A percentile compares a stretch with the other conserved stretches of the same genome.
phyloP scores from a whole-genome alignment of 2,888 invertebrate genomes.

The Ernsta delagoae region DNA sequence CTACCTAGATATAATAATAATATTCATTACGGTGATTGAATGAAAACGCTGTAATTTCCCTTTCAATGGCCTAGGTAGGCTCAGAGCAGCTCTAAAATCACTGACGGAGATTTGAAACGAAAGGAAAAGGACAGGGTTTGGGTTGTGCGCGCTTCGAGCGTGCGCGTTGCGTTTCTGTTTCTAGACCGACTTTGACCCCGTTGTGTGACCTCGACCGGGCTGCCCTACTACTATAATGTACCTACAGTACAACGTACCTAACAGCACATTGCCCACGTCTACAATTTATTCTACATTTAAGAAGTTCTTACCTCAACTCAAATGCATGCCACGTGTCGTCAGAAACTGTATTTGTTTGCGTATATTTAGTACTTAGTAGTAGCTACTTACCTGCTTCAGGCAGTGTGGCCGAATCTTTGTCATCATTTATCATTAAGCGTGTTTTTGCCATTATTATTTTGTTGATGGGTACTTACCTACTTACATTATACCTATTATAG shows the following conservation, averaged over 20 bases:
- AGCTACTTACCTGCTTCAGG: too few relatives aligned
- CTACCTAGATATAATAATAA: too few relatives aligned
- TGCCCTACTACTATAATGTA: slow-evolving; percentile 15
- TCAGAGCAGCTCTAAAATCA: slow-evolving; percentile 22
- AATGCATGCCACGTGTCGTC: not conserved
- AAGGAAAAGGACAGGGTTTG: slow-evolving; percentile 49
- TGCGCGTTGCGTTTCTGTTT: slow-evolving; percentile 51
- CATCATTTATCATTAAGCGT: too few relatives aligned
- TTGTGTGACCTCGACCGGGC: slow-evolving; percentile 70
- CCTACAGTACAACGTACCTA: too few relatives aligned
- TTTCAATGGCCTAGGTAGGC: slow-evolving; percentile 17
- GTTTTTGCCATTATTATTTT: too few relatives aligned
- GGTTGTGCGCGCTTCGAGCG: slow-evolving; percentile 45
- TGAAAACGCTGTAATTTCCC: slow-evolving; percentile 21
- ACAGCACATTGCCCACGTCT: slow-evolving; percentile 18
- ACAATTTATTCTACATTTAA: not conserved
- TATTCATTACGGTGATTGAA: too few relatives aligned
- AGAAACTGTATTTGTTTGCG: too few relatives aligned
- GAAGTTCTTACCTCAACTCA: slow-evolving; percentile 9
- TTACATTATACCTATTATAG: too few relatives aligned
- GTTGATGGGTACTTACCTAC: too few relatives aligned
- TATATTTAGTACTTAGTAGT: too few relatives aligned
- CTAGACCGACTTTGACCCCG: slow-evolving; percentile 73
- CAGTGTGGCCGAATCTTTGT: too few relatives aligned
- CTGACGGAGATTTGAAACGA: slow-evolving; percentile 46